These are phyloP conservation scores for Noctua pronuba DNA, from an alignment of 2,888 invertebrate genomes.

Conservation along the genomic window DNA sequence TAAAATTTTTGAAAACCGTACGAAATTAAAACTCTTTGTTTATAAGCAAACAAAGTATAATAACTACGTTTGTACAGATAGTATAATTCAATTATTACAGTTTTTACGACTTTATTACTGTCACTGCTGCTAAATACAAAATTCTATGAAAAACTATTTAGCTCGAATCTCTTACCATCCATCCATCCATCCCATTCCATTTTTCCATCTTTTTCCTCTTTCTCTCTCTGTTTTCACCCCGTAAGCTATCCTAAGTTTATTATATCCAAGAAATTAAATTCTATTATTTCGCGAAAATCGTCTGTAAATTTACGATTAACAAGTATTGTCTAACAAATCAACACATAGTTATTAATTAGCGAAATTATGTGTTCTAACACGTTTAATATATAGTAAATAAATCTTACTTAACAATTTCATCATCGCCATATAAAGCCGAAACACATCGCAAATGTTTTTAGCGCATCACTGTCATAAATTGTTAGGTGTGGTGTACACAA, in stretches of 20 bases:
- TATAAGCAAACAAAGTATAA: not conserved
- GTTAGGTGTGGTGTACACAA: slow-evolving; percentile 18
- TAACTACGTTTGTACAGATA: not conserved
- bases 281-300: not conserved
- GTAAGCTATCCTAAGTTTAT: too few relatives aligned
- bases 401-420: slow-evolving; percentile 58
- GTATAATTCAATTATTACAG: not conserved
- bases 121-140: not conserved
- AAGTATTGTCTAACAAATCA: slow-evolving; percentile 6
- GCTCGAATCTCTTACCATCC: not conserved
- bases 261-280: not conserved
- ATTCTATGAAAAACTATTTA: not conserved
- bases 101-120: not conserved
- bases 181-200: too few relatives aligned
- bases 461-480: slow-evolving; percentile 38
- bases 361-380: slow-evolving; percentile 30
- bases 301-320: not conserved
- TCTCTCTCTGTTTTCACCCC: not conserved
- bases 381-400: slow-evolving; percentile 31
- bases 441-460: slow-evolving; percentile 49
- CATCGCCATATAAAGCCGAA: slow-evolving; percentile 32
- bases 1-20: not conserved
- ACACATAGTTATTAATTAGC: not conserved
- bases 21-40: not conserved
- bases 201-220: not conserved